phyloP scores from a whole-genome alignment of 2,888 invertebrate species.

The Acrocyrtus sp. region DNA sequence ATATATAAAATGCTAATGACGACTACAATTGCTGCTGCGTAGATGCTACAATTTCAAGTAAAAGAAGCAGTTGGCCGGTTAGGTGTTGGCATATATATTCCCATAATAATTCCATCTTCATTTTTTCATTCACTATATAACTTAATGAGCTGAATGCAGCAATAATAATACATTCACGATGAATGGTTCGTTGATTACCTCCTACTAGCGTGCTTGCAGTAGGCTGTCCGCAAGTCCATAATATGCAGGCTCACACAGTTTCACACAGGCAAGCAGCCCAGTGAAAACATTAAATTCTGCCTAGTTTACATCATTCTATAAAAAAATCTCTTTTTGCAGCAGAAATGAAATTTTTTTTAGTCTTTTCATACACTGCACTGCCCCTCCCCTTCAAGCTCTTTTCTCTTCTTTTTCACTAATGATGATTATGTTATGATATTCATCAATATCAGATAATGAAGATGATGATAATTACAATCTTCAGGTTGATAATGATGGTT shows the following conservation, averaged over 20 bases:
- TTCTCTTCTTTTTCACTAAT: conserved; percentile 8
- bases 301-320: not conserved
- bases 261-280: not conserved
- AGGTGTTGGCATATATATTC: conserved; percentile 4
- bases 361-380: not conserved
- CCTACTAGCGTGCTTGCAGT: conserved; percentile 26
- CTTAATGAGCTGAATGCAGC: conserved; percentile 26
- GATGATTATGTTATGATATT: conserved; percentile 41
- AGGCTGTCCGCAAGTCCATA: conserved; percentile 6
- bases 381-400: not conserved
- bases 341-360: too few species aligned
- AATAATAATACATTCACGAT: conserved; percentile 25
- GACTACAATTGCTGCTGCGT: conserved; percentile 14
- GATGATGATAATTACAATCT: conserved; percentile 36
- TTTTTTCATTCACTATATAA: conserved; percentile 20
- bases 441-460: conserved; percentile 35
- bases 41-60: too few species aligned
- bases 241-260: not conserved
- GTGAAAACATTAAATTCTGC: not conserved
- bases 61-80: too few species aligned
- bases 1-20: not conserved
- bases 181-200: conserved; percentile 36
- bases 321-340: not conserved
- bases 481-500: conserved; percentile 28
- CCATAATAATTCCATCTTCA: not conserved